Evolutionary conservation across 2,113 vertebrate genomes (phyloP), one percentile per base, ranked within the genome.

Genomic region (Corythornis vintsioides): DNA sequence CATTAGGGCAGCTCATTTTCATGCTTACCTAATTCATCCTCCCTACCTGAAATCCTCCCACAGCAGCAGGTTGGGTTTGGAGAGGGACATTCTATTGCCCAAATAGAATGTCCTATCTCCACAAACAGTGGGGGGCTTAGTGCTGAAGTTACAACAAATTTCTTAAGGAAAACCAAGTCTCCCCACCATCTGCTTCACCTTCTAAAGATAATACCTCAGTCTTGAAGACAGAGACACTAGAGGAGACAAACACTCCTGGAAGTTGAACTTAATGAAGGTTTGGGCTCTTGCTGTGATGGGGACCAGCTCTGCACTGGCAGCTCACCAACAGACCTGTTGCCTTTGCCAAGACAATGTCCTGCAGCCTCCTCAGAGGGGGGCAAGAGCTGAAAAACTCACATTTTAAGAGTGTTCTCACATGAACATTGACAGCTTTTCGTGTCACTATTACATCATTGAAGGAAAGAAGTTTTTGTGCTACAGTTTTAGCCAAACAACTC

Each of bases 271-370:
- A 60, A 55, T 3, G 20, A 52, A 86, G n/a, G 56, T 17, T n/a
- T 47, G n/a, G 48, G 35, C 53, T 85, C 31, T 20, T 73, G 76
- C 55, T 72, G 33, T 52, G 50, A 47, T 19, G 29, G 26, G 19
- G 52, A 48, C 13, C 4, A 11, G 3, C 3, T 17, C 35, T 50
- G 4, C 0, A 0, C 16, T 22, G 63, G 33, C 0, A 4, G 11
- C 35, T 42, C 53, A 11, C 5, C 1, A 86, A 66, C 3, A 8
- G 69, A 72, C 16, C 26, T 10, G 7, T 20, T 9, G 53, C 28
- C 79, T 52, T 26, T 47, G 48, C 42, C 53, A 85, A 50, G 61
- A 53, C 22, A 55, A 60, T 0, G 2, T 21, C 10, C 61, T 47
- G 56, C 64, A 70, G 40, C 11, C 17, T 48, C 69, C 56, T 15